Base-by-base conservation (phyloP, 2,888 invertebrate species). In the Aplocera efformata region DNA sequence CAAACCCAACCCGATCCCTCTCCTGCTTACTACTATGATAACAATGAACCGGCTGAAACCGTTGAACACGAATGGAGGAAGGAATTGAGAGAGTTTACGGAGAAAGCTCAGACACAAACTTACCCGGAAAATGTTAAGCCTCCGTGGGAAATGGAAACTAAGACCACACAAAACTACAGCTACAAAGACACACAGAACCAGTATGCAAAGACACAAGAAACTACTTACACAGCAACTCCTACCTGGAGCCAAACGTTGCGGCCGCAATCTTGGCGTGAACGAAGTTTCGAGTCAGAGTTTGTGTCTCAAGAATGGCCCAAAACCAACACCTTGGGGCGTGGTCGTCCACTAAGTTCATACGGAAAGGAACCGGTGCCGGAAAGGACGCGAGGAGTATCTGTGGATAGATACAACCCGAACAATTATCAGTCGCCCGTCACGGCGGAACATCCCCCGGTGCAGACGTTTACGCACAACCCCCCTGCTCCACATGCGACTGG, bases 11-110 rank as follows among this genome's bases (percentile, higher is more conserved):
- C 85, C 1, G 80, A 88, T 41, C 75, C 88, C 0, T 86, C 88
- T 7, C 88, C 86, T 26, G 79, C 84, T 42, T 83, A 81, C 50
- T 86, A 84, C 50, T 86, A 82, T 25, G 88, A 88, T 38, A 83
- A 80, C 45, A 81, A 81, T 32, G 89, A 88, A 34, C 74, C 82
- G 1, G 53, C 58, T 5, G 85, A 83, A 53, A 51, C 67, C 1
- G 73, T 79, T 1, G 89, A 89, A 45, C 89, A 76, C 22, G 75
- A 88, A 42, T 89, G 89, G 89, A 79, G 89, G 27, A 85, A 79
- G 36, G 89, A 89, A 49, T 67, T 89, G 1, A 70, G 89, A 52
- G 89, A 89, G 52, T 85, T 89, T 43, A 81, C 88, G 10, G 86
- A 88, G 45, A 84, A 86, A 47, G 70, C 78, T 32, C 77, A 80